Base-by-base conservation (phyloP, 2,888 invertebrate genomes). In the Orchesella flavescens region DNA sequence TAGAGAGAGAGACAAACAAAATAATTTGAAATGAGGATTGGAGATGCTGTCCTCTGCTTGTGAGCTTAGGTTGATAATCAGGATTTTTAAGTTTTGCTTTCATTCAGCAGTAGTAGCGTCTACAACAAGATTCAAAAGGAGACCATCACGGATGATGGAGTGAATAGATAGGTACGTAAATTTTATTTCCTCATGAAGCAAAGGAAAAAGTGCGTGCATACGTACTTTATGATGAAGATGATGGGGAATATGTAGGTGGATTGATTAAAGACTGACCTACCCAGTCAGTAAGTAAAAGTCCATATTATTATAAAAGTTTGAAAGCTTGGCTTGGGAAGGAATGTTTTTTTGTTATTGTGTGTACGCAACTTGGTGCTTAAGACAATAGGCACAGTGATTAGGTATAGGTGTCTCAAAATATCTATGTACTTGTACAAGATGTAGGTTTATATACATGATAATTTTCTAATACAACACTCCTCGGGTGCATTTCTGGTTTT, bases 261-360 rank as follows among this genome's bases (percentile, higher is more conserved):
- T 49, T 72, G 72, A 79, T 79, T 72, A 72, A 77, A 79, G 79
- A 65, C 72, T 79, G 79, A 79, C 79, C 79, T 79, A 79, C 72
- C 78, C 79, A 79, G 72, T 61, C 72, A 24, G 17, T 12, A 15
- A 49, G 43, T 43, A 34, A 44, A 66, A 17, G 19, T 15, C 13
- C 63, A 63, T n/a, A 34, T 21, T 19, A 21, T 59, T n/a, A n/a
- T n/a, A 9, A 59, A n/a, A 59, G 12, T 59, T 21, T 59, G 17
- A 10, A 19, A 59, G 13, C 43, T 21, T 34, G 24, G 21, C 21
- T 61, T 23, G 15, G 24, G 23, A 49, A 19, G 69, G 55, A 53
- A 69, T 21, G 23, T 21, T 21, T 21, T 34, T 12, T 63, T 34
- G 63, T 63, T 15, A 68, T 15, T 23, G 68, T 49, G 46, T 23